Percentiles rank a stretch among this genome's conserved stretches.
phyloP scores from a whole-genome alignment of 2,888 invertebrate species.

The Nasonovia ribisnigri region DNA sequence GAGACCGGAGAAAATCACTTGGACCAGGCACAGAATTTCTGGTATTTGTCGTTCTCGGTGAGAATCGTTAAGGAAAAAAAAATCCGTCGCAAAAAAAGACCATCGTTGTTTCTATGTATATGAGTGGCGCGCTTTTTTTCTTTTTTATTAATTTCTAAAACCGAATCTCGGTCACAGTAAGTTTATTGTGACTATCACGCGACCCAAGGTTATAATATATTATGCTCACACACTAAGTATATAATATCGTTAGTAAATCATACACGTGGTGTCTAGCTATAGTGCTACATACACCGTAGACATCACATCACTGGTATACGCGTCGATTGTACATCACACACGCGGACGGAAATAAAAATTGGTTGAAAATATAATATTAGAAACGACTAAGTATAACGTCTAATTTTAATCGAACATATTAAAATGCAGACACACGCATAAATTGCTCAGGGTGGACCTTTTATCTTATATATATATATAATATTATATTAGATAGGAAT shows the following conservation, averaged over 20 bases:
- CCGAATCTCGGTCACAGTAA: conserved; percentile 17
- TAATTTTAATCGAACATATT: not conserved
- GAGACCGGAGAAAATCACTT: conserved; percentile 15
- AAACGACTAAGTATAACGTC: not conserved
- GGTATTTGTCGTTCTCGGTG: conserved; percentile 1
- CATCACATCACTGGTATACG: not conserved
- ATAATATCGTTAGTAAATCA: conserved; percentile 15
- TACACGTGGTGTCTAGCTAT: conserved; percentile 22
- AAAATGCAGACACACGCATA: not conserved
- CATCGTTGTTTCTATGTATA: not conserved
- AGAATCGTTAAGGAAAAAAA: conserved; percentile 5
- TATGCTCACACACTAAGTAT: not conserved
- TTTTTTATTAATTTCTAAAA: not conserved
- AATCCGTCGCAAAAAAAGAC: conserved; percentile 9
- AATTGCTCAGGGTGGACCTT: not conserved
- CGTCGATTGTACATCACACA: not conserved
- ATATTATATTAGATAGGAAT: too few species aligned
- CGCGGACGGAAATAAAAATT: not conserved
- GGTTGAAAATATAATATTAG: conserved; percentile 2
- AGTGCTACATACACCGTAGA: not conserved
- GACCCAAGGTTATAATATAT: not conserved
- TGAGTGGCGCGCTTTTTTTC: not conserved
- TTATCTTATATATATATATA: not conserved
- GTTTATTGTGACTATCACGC: conserved; percentile 1
- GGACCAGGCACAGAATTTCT: conserved; percentile 8